These are phyloP conservation scores for Pterocles gutturalis DNA, from an alignment of 2,113 vertebrate species.

Conservation along the genomic window DNA sequence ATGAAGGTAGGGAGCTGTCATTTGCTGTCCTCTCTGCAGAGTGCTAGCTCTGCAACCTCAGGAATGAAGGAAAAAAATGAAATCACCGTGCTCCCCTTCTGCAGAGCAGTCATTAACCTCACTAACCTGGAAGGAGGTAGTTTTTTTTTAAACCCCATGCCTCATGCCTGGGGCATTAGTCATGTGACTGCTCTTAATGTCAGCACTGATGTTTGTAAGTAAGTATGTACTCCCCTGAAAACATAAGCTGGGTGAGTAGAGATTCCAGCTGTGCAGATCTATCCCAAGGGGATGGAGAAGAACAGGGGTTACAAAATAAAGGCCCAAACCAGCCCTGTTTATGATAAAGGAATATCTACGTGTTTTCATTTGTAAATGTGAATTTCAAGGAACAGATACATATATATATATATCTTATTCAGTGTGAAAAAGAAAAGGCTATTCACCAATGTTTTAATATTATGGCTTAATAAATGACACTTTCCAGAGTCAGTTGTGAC, in stretches of 20 bases:
- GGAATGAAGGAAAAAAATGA: background rate
- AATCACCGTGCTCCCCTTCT: background rate
- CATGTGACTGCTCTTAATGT: background rate
- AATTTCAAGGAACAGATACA: background rate
- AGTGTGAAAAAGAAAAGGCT: constrained; percentile 9
- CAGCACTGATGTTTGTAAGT: background rate
- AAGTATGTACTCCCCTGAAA: background rate
- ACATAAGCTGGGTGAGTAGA: background rate
- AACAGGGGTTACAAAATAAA: background rate
- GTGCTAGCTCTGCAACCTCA: background rate
- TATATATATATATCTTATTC: background rate
- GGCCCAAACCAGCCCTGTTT: background rate
- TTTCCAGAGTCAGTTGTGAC: background rate
- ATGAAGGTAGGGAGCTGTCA: background rate
- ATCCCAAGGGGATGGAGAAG: background rate
- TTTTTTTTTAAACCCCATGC: background rate
- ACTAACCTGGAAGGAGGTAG: background rate
- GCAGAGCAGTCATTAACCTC: background rate
- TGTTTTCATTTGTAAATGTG: background rate
- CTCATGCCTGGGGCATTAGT: background rate
- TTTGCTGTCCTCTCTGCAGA: background rate
- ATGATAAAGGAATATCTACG: background rate
- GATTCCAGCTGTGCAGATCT: background rate
- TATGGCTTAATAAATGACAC: background rate
- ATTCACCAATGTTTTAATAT: background rate